A percentile compares a stretch with the other conserved stretches of the same genome.
These are phyloP conservation scores for Agelastica alni DNA, from an alignment of 2,888 invertebrate genomes.

Conservation along the genomic window DNA sequence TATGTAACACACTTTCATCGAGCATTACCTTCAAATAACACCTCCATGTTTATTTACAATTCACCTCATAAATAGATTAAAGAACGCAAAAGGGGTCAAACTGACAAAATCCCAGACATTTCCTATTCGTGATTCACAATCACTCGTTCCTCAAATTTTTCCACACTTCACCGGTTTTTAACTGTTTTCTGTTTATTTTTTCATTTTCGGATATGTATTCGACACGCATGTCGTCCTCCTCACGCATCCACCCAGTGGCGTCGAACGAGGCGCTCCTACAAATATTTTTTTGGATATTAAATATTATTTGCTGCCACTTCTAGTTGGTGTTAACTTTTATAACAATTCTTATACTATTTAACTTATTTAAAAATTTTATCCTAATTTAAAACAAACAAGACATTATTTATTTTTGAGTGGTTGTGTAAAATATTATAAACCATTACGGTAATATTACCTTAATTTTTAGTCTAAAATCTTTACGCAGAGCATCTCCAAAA, in stretches of 20 bases:
- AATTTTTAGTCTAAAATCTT: no score
- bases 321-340: no score
- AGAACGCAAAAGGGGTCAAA: slow-evolving; percentile 27
- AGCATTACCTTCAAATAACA: slow-evolving; percentile 1
- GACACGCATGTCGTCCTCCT: slow-evolving; percentile 29
- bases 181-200: slow-evolving; percentile 35
- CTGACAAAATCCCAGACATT: slow-evolving; percentile 35
- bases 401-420: no score
- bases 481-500: no score
- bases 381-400: no score
- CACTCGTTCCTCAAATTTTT: slow-evolving; percentile 40
- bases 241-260: slow-evolving; percentile 10
- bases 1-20: slow-evolving; percentile 2
- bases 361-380: no score
- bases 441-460: no score
- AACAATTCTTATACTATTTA: no score
- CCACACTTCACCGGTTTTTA: slow-evolving; percentile 32
- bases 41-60: slow-evolving; percentile 29
- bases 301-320: no score
- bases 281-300: no score
- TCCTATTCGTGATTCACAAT: slow-evolving; percentile 36
- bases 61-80: slow-evolving; percentile 29
- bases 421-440: no score
- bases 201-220: slow-evolving; percentile 27
- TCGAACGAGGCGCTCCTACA: no score